These are phyloP conservation scores for Blomia tropicalis DNA, from an alignment of 2,888 invertebrate species.

Conservation along the genomic window DNA sequence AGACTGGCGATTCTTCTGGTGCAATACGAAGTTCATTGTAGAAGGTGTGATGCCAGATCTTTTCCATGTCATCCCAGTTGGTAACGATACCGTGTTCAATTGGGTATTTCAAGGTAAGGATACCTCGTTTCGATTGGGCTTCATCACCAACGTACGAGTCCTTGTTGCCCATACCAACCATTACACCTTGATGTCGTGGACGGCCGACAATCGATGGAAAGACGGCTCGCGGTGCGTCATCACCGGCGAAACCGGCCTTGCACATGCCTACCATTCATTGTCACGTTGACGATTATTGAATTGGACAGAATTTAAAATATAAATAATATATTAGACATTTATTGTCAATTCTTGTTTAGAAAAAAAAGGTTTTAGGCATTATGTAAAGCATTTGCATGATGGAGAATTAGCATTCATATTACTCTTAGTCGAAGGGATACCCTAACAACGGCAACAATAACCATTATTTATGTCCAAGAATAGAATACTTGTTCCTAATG, in stretches of 20 bases:
- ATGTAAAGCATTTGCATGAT: no score
- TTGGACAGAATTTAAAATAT: no score
- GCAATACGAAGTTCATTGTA: constrained; percentile 39
- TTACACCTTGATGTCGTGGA: constrained; percentile 42
- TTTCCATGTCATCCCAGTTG: constrained; percentile 42
- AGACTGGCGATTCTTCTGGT: constrained; percentile 48
- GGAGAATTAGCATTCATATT: no score
- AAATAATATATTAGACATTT: no score
- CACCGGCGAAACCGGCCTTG: constrained; percentile 41
- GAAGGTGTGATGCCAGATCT: constrained; percentile 40
- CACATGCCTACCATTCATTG: constrained; percentile 35
- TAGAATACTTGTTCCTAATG: no score
- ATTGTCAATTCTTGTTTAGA: no score
- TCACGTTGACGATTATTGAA: no score
- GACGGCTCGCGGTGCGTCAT: constrained; percentile 41
- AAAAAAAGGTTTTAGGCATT: no score
- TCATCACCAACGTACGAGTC: constrained; percentile 91
- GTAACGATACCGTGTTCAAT: constrained; percentile 43
- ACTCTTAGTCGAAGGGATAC: no score
- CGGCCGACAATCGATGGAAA: constrained; percentile 41
- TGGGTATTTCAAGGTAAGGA: constrained; percentile 42
- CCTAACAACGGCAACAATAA: no score
- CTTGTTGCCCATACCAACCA: constrained; percentile 97
- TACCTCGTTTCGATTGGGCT: constrained; percentile 63
- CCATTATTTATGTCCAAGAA: no score